Evolutionary conservation across 2,113 vertebrate genomes (phyloP).

Genomic region (Daboia siamensis): DNA sequence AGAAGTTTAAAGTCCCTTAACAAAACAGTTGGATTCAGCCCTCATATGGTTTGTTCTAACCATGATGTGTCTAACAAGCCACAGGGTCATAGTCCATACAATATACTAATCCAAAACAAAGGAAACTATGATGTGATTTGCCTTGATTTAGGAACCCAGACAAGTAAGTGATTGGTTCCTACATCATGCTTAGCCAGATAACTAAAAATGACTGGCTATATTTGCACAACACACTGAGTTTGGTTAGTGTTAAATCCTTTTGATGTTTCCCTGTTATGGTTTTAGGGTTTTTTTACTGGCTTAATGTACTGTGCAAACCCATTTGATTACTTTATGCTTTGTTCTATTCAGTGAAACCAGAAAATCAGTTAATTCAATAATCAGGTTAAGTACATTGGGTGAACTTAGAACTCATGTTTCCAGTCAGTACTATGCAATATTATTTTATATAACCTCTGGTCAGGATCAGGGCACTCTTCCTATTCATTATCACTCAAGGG

Average conservation of each 20-base stretch:
- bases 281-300: not conserved
- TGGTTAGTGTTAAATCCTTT: not conserved
- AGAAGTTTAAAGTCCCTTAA: not conserved
- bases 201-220: not conserved
- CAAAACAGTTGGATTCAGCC: not conserved
- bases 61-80: not conserved
- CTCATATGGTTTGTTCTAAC: not conserved
- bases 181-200: not conserved
- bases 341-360: not conserved
- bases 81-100: not conserved
- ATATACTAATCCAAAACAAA: not conserved
- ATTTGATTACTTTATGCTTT: not conserved
- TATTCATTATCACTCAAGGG: conserved; percentile 69
- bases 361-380: not conserved
- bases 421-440: not conserved
- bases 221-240: not conserved
- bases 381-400: not conserved
- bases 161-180: not conserved
- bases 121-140: not conserved
- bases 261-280: not conserved
- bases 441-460: not conserved
- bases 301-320: not conserved
- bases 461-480: not conserved
- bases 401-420: not conserved
- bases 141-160: not conserved